Evolutionary conservation across 2,113 vertebrate species (phyloP).

Genomic region (Siniperca chuatsi): DNA sequence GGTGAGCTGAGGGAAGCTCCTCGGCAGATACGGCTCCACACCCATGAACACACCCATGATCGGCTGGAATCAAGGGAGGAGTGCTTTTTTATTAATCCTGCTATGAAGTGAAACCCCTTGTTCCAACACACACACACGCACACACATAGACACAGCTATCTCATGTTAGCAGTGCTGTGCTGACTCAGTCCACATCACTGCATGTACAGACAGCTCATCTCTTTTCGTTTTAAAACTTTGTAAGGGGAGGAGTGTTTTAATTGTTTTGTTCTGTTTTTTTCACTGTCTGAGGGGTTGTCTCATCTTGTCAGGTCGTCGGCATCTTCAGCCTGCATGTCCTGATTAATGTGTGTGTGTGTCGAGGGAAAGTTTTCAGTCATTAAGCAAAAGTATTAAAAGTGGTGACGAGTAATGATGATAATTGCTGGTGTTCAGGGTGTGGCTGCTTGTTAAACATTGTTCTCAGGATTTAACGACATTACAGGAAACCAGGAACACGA

Average conservation of each 20-base stretch:
- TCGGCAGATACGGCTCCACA: constrained; percentile 29
- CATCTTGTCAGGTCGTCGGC: constrained; percentile 30
- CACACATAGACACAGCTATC: constrained; percentile 4
- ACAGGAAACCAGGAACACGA: not conserved
- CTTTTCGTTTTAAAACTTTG: not conserved
- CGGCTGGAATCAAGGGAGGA: constrained; percentile 18
- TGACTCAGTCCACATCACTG: not conserved
- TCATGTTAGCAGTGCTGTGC: not conserved
- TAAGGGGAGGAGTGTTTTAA: constrained; percentile 20
- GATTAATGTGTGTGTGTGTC: not conserved
- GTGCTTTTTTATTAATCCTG: not conserved
- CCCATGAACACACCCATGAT: constrained; percentile 49
- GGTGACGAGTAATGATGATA: not conserved
- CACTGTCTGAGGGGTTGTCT: constrained; percentile 30
- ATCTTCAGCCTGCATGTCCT: not conserved
- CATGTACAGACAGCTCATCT: constrained; percentile 54
- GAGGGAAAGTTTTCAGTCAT: constrained; percentile 39
- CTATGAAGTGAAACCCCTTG: not conserved
- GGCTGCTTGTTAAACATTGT: constrained; percentile 18
- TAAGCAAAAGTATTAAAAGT: constrained; percentile 22
- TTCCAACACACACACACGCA: constrained; percentile 17
- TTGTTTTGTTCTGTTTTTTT: constrained; percentile 26
- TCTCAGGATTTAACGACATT: constrained; percentile 2
- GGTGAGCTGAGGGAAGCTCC: constrained; percentile 13
- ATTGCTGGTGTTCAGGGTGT: constrained; percentile 25